Conservation (phyloP, 2,888 invertebrate genomes). For the Holacanthella duospinosa region DNA sequence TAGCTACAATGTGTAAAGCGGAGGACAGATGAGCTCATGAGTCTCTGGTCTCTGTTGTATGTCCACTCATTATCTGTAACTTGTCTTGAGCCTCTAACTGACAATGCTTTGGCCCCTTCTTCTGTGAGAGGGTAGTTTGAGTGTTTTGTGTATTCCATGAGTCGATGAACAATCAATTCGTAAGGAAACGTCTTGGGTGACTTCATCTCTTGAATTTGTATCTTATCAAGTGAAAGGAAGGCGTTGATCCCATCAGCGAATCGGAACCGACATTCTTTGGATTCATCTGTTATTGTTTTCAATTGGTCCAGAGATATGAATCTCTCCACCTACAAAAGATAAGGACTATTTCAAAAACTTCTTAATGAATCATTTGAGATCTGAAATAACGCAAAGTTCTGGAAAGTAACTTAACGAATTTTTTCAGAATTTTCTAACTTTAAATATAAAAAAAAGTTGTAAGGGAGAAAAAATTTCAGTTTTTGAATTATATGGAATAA, state of each 20-base stretch:
- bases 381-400: no score
- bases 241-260: slow-evolving; percentile 42
- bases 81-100: slow-evolving; percentile 25
- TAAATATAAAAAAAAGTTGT: no score
- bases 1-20: slow-evolving; percentile 51
- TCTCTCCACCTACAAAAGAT: slow-evolving; percentile 40
- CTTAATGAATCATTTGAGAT: no score
- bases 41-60: slow-evolving; percentile 37
- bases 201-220: slow-evolving; percentile 29
- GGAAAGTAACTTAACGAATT: no score
- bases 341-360: background rate
- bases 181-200: slow-evolving; percentile 42
- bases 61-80: slow-evolving; percentile 24
- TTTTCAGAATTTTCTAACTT: no score
- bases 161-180: slow-evolving; percentile 44
- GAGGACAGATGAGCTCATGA: slow-evolving; percentile 39
- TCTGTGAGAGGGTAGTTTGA: slow-evolving; percentile 18
- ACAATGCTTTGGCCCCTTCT: slow-evolving; percentile 24
- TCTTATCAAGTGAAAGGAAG: slow-evolving; percentile 39
- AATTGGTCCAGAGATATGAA: slow-evolving; percentile 45
- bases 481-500: background rate
- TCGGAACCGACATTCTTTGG: slow-evolving; percentile 36
- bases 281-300: slow-evolving; percentile 37
- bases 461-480: background rate
- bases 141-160: slow-evolving; percentile 20